phyloP scores from a whole-genome alignment of 2,888 invertebrate species.

The Erebia aethiops region DNA sequence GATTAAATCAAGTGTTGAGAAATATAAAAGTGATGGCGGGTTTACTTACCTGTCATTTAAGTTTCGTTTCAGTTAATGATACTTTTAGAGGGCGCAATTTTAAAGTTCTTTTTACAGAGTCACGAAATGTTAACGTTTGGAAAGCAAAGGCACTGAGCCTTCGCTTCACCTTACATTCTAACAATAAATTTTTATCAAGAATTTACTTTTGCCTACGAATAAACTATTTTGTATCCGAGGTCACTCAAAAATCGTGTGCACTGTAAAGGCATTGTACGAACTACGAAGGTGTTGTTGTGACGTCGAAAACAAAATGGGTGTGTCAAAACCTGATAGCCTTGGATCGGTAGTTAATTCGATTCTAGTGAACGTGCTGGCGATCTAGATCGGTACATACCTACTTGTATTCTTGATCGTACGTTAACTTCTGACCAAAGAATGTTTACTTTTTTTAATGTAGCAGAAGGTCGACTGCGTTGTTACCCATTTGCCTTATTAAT shows the following conservation, averaged over 20 bases:
- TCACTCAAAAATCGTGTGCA: constrained; percentile 26
- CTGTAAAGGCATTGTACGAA: constrained; percentile 4
- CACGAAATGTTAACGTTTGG: no score
- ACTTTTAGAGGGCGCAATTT: no score
- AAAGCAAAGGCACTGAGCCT: not conserved
- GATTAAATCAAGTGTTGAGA: no score
- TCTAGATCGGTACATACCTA: constrained; percentile 25
- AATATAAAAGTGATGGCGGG: no score
- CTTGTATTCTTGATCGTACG: constrained; percentile 17
- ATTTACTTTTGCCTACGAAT: not conserved
- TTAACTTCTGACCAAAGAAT: constrained; percentile 19
- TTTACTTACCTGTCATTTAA: no score
- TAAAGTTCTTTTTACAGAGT: no score
- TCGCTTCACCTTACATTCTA: not conserved
- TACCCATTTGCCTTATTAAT: constrained; percentile 10
- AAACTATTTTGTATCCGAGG: constrained; percentile 20
- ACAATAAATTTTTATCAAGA: not conserved
- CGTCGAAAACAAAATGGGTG: constrained; percentile 39
- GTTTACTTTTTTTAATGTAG: constrained; percentile 17
- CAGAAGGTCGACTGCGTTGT: constrained; percentile 18
- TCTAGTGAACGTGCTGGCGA: constrained; percentile 33
- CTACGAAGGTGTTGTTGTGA: constrained; percentile 30
- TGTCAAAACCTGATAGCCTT: constrained; percentile 43
- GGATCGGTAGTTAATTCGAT: constrained; percentile 27
- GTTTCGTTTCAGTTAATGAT: no score